These are phyloP conservation scores for Stichodactyla mertensii DNA, from an alignment of 64 coral and sea anemone species.

Conservation along the genomic window DNA sequence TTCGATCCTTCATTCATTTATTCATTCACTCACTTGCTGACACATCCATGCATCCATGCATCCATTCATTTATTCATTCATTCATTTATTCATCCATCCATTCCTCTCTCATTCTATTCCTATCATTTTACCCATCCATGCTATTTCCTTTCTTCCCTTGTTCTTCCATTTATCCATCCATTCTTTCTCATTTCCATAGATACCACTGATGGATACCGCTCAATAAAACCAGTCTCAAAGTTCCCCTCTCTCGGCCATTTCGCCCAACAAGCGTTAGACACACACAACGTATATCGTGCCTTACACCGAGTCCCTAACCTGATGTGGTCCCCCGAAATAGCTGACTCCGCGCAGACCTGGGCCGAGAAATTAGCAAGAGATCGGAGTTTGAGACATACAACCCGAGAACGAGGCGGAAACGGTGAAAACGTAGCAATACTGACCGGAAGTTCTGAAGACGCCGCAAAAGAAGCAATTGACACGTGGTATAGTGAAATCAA, in stretches of 20 bases:
- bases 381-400: slow-evolving; percentile 41
- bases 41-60: too few relatives aligned
- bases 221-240: not conserved
- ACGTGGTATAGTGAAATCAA: slow-evolving; percentile 46
- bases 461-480: slow-evolving; percentile 36
- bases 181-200: not conserved
- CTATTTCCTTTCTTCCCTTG: not conserved
- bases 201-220: slow-evolving; percentile 1
- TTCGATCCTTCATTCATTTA: not conserved
- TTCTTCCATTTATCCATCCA: not conserved
- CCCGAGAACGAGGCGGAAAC: slow-evolving; percentile 32
- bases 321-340: slow-evolving; percentile 46
- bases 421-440: slow-evolving; percentile 85
- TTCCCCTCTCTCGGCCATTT: not conserved
- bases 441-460: slow-evolving; percentile 37
- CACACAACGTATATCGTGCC: slow-evolving; percentile 43
- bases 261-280: slow-evolving; percentile 36
- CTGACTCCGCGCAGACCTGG: slow-evolving; percentile 35
- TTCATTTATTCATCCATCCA: not conserved
- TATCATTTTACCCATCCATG: not conserved
- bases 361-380: slow-evolving; percentile 46
- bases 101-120: not conserved
- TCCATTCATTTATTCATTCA: not conserved
- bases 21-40: not conserved
- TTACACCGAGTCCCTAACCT: slow-evolving; percentile 29